phyloP scores from a whole-genome alignment of 2,113 vertebrate species.

The Aplodontia rufa region DNA sequence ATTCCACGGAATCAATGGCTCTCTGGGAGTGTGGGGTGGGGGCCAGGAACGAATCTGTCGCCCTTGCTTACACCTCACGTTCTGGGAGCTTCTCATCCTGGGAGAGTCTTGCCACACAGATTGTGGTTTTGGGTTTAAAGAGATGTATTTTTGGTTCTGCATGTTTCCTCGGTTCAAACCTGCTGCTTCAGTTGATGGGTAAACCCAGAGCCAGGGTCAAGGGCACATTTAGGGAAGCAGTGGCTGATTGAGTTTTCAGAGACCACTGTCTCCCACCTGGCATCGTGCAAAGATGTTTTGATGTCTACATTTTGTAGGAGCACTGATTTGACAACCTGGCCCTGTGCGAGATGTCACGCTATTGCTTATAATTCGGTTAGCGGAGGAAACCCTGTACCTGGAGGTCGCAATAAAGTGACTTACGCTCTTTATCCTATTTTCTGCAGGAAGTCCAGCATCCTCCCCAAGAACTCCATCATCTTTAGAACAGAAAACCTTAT shows the following conservation, averaged over 20 bases:
- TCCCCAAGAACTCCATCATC: not conserved
- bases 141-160: not conserved
- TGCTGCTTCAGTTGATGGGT: not conserved
- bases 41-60: too few relatives aligned
- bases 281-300: not conserved
- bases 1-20: not conserved
- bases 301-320: not conserved
- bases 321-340: not conserved
- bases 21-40: too few relatives aligned
- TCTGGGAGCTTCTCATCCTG: not conserved
- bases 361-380: not conserved
- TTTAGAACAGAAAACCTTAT: not conserved
- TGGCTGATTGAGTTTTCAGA: not conserved
- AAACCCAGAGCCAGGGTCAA: not conserved
- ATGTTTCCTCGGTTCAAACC: not conserved
- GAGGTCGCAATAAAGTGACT: not conserved
- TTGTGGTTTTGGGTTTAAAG: not conserved
- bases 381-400: not conserved
- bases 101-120: not conserved
- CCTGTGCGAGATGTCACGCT: not conserved
- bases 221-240: not conserved
- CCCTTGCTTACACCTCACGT: not conserved
- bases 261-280: rapidly evolving
- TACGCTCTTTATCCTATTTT: not conserved
- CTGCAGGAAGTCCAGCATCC: not conserved